phyloP scores from a whole-genome alignment of 2,797 vertebrate genomes.

The Pachyuromys duprasi region DNA sequence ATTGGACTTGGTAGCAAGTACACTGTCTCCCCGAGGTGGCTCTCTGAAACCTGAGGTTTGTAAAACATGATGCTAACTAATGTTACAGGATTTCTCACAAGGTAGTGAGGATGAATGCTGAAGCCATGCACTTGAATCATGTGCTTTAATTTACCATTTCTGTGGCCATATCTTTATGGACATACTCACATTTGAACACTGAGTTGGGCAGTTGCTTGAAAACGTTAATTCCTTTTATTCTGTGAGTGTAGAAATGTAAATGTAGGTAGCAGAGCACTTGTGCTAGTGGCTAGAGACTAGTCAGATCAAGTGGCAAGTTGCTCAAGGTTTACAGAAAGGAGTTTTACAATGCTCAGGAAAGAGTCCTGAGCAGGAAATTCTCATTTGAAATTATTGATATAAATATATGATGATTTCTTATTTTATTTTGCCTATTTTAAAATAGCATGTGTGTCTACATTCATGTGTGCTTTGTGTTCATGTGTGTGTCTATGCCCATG shows the following conservation, averaged over 20 bases:
- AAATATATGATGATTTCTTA: neutral
- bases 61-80: neutral
- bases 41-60: neutral
- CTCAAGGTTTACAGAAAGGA: neutral
- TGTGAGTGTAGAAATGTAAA: neutral
- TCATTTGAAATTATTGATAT: neutral
- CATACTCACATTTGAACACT: rapidly evolving
- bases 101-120: neutral
- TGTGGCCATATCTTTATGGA: neutral
- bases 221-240: neutral
- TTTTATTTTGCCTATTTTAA: neutral
- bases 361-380: neutral
- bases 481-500: neutral
- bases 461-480: neutral
- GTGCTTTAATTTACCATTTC: neutral
- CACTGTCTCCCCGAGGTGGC: neutral
- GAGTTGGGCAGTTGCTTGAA: neutral
- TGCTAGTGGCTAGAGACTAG: neutral
- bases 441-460: neutral
- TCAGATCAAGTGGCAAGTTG: neutral
- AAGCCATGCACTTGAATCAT: neutral
- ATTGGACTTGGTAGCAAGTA: neutral
- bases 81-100: neutral
- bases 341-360: neutral
- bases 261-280: neutral